Percentiles rank a stretch among this genome's conserved stretches.
Conservation (phyloP, 2,888 invertebrate genomes). For the Drosophila neotestacea region DNA sequence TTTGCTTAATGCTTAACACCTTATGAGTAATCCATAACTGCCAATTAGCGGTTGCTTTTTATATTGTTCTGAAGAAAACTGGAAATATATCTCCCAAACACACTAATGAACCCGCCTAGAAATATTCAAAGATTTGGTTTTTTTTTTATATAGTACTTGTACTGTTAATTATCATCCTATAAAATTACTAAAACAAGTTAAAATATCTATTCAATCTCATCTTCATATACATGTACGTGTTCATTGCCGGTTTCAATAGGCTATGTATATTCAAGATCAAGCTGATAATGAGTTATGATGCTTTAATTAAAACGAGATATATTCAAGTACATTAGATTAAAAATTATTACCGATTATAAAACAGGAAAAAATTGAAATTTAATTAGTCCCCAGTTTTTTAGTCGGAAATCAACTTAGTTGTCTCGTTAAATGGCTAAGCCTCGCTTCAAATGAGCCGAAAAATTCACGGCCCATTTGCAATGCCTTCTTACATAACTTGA, state of each 20-base stretch:
- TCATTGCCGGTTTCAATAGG: slow-evolving; percentile 35
- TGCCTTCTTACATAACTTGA: slow-evolving; percentile 40
- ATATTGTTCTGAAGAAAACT: neutral
- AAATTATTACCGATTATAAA: slow-evolving; percentile 14
- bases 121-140: slow-evolving; percentile 5
- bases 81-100: slow-evolving; percentile 10
- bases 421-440: slow-evolving; percentile 17
- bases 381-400: neutral
- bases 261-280: slow-evolving; percentile 14
- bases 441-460: slow-evolving; percentile 16
- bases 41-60: slow-evolving; percentile 31
- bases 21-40: slow-evolving; percentile 24
- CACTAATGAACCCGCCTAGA: neutral
- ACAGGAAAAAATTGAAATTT: slow-evolving; percentile 9
- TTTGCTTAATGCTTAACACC: slow-evolving; percentile 27
- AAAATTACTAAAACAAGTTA: slow-evolving; percentile 26
- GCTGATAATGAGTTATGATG: neutral
- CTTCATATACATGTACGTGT: neutral
- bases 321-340: neutral
- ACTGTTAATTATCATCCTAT: neutral
- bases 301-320: slow-evolving; percentile 1
- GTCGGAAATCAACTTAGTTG: slow-evolving; percentile 2
- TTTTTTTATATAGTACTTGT: slow-evolving; percentile 14
- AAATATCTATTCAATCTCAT: slow-evolving; percentile 1
- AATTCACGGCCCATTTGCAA: slow-evolving; percentile 18